Base-by-base conservation (phyloP, 2,888 invertebrate species). In the Pseudeuparius sepicola region DNA sequence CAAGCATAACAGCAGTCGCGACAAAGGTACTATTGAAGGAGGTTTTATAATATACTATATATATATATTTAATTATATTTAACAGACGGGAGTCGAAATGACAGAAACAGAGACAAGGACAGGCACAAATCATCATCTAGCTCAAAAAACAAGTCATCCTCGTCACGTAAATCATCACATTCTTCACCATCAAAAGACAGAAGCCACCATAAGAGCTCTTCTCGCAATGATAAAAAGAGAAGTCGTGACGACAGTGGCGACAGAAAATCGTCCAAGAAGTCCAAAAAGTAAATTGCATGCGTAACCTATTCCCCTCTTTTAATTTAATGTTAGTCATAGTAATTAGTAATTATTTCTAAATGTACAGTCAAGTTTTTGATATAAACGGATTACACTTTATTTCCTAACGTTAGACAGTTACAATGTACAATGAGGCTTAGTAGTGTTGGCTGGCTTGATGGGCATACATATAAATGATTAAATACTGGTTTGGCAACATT, bases 161-260 rank as follows among this genome's bases (percentile, higher is more conserved):
- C 47, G n/a, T 49, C 46, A 27, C 53, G 51, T 30, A 49, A 48
- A 25, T 52, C 50, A 9, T 52, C 50, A 11, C 27, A 45, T 42
- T 52, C 54, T 30, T 53, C 56, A 2, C 49, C 54, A 3, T 54
- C 72, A 50, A 65, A 59, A 44, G 68, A 69, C 26, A 49, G 43
- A 28, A 42, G 46, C 31, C 45, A 40, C 11, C 34, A 30, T n/a
- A 36, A 23, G 16, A 41, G 47, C 47, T 2, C 41, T 11, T 39
- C 41, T 15, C 48, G 49, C 3, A 40, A 42, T 32, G 44, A 47
- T 50, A 75, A 70, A 51, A 88, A 87, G 60, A 73, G 87, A 25
- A 73, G 80, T 23, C 73, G 85, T 14, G 85, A 86, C 39, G 81
- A 78, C 46, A 81, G 81, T 54, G 68, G 71, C 31, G 83, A 83